Conservation (phyloP, 2,797 vertebrate genomes). For the Leptoclinus maculatus region DNA sequence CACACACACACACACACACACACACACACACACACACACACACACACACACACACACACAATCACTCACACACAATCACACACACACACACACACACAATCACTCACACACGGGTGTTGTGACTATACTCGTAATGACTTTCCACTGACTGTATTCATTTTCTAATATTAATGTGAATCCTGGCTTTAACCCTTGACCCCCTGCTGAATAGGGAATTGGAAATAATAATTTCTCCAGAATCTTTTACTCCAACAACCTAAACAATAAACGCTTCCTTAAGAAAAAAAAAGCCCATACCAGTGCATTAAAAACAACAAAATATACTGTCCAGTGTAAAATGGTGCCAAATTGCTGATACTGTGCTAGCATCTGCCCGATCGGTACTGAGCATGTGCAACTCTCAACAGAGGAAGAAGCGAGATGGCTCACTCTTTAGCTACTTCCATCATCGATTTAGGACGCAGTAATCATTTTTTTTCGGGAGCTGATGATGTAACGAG, state of each 20-base stretch:
- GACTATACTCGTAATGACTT: slow-evolving; percentile 26
- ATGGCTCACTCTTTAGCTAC: not conserved
- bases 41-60: slow-evolving; percentile 26
- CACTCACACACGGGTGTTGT: slow-evolving; percentile 33
- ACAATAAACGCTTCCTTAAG: not conserved
- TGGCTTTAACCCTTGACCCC: slow-evolving; percentile 15
- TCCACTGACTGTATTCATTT: slow-evolving; percentile 38
- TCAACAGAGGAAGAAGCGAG: too few relatives aligned
- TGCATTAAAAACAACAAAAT: not conserved
- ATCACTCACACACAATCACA: slow-evolving; percentile 33
- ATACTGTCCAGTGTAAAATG: not conserved
- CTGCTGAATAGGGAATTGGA: not conserved
- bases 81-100: slow-evolving; percentile 26
- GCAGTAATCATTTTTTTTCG: too few relatives aligned
- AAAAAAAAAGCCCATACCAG: not conserved
- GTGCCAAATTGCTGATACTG: not conserved
- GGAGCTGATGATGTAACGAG: not conserved
- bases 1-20: slow-evolving; percentile 12
- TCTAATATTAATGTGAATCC: slow-evolving; percentile 38
- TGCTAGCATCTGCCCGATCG: not conserved
- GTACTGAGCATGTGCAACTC: too few relatives aligned
- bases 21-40: slow-evolving; percentile 19
- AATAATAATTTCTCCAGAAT: slow-evolving; percentile 3
- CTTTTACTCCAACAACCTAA: not conserved
- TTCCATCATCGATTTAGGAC: too few relatives aligned